phyloP scores from a whole-genome alignment of 2,888 invertebrate genomes.

The Hesperia comma region DNA sequence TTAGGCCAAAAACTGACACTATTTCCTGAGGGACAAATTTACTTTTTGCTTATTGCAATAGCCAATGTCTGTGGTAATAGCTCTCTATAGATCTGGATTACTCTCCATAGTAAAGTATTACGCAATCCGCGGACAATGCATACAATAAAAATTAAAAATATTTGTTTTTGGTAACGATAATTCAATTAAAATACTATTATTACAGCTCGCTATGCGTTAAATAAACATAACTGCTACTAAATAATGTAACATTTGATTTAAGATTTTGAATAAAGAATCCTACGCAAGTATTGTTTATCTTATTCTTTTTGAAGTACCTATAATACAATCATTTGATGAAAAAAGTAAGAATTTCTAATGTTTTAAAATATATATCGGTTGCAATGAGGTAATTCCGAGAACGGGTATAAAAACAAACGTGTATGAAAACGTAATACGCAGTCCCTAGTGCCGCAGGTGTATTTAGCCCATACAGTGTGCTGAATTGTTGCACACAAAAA shows the following conservation, averaged over 20 bases:
- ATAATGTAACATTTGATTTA: background rate
- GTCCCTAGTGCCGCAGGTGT: too few species aligned
- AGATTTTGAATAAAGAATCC: slow-evolving; percentile 5
- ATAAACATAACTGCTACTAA: background rate
- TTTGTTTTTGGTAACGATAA: slow-evolving; percentile 28
- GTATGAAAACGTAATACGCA: too few species aligned
- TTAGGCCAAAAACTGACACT: background rate
- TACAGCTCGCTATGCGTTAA: background rate
- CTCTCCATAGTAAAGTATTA: background rate
- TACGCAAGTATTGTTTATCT: background rate
- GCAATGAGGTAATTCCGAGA: background rate
- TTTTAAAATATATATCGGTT: background rate
- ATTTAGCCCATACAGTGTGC: background rate
- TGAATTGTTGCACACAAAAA: background rate
- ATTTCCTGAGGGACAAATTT: background rate
- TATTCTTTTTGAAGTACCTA: slow-evolving; percentile 4
- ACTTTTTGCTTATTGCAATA: too few species aligned
- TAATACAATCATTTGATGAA: background rate
- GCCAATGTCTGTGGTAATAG: background rate
- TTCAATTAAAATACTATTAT: slow-evolving; percentile 14
- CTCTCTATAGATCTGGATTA: slow-evolving; percentile 6
- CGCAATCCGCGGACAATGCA: background rate
- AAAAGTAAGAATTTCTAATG: slow-evolving; percentile 1
- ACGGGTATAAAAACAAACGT: background rate
- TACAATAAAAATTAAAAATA: slow-evolving; percentile 6